These are phyloP conservation scores for Cotesia typhae DNA, from an alignment of 1,140 invertebrate species.

Conservation along the genomic window DNA sequence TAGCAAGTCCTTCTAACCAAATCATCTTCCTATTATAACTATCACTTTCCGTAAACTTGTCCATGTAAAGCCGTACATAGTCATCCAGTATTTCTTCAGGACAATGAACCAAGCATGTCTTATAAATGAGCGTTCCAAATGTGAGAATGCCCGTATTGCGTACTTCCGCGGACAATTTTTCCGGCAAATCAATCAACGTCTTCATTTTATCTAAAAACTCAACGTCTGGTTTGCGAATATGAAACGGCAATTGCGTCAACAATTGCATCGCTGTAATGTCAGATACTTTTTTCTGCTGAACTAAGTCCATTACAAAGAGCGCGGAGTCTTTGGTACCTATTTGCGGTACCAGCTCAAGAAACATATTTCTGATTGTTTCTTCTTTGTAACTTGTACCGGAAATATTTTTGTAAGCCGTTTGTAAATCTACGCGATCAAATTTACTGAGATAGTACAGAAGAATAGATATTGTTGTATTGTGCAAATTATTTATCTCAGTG, in stretches of 20 bases:
- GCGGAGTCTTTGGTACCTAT: constrained; percentile 72
- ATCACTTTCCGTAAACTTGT: constrained; percentile 71
- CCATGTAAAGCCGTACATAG: constrained; percentile 75
- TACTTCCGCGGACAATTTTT: constrained; percentile 64
- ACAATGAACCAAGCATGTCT: constrained; percentile 69
- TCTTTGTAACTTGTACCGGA: constrained; percentile 64
- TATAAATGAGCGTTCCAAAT: constrained; percentile 75
- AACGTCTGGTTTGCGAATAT: constrained; percentile 67
- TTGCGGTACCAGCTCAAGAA: constrained; percentile 77
- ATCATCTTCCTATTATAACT: constrained; percentile 74
- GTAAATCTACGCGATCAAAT: constrained; percentile 54
- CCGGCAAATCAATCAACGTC: constrained; percentile 64
- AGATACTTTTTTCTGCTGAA: constrained; percentile 70
- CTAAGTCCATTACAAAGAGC: constrained; percentile 71
- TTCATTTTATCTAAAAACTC: constrained; percentile 67
- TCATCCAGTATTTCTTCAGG: constrained; percentile 74
- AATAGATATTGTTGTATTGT: constrained; percentile 60
- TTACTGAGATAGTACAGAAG: constrained; percentile 58
- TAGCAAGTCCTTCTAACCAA: constrained; percentile 74
- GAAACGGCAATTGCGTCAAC: constrained; percentile 70
- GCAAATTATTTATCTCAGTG: constrained; percentile 57
- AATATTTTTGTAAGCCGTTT: constrained; percentile 56
- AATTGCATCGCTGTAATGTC: constrained; percentile 68
- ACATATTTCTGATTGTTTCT: constrained; percentile 71
- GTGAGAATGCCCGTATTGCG: constrained; percentile 74